These are phyloP conservation scores for Hypomecis atomaria DNA, from an alignment of 2,888 invertebrate genomes.

Conservation along the genomic window DNA sequence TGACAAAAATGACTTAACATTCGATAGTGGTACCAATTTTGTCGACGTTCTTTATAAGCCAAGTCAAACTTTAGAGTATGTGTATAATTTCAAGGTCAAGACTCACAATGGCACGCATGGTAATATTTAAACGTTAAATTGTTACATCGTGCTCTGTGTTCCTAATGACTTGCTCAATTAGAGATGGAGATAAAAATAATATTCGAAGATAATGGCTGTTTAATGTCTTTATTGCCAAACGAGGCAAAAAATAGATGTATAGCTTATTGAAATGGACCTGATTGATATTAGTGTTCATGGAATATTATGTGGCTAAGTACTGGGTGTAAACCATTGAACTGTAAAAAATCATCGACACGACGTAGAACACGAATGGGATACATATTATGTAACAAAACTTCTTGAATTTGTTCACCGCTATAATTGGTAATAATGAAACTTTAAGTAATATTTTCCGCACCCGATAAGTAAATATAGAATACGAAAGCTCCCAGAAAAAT, in stretches of 20 bases:
- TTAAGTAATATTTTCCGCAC: no score
- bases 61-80: neutral
- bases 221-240: constrained; percentile 19
- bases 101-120: constrained; percentile 14
- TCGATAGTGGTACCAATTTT: neutral
- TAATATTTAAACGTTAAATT: constrained; percentile 21
- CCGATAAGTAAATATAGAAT: no score
- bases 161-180: constrained; percentile 25
- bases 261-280: neutral
- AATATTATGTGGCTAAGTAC: no score
- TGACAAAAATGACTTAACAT: no score
- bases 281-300: neutral
- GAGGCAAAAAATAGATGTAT: constrained; percentile 1
- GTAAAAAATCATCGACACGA: no score
- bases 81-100: constrained; percentile 16
- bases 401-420: no score
- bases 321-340: no score
- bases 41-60: neutral
- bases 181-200: constrained; percentile 24
- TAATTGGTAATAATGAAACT: no score
- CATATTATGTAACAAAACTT: no score
- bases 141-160: constrained; percentile 9
- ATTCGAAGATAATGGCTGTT: constrained; percentile 14
- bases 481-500: no score
- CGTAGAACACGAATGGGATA: no score